Evolutionary conservation across 2,888 invertebrate genomes (phyloP).

Genomic region (Drosophila maculinotata): DNA sequence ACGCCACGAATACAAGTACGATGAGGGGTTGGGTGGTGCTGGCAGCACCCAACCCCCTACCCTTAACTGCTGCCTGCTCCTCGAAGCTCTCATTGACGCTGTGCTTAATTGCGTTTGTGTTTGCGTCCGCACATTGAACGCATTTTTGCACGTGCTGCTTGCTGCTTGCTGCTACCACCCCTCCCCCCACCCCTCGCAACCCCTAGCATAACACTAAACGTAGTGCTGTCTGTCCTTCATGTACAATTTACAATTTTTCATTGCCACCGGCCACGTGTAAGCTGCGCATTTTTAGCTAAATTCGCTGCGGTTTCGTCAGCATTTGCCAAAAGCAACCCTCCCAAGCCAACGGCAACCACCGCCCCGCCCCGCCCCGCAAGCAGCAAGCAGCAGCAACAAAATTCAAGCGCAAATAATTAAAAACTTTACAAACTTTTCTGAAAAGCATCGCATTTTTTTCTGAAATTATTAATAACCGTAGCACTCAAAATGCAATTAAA

Average conservation of each 20-base stretch:
- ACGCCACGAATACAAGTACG: too few species aligned
- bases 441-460: constrained; percentile 32
- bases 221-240: constrained; percentile 19
- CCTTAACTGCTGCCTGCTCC: neutral
- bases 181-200: constrained; percentile 8
- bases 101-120: constrained; percentile 81
- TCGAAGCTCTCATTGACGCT: constrained; percentile 72
- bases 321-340: constrained; percentile 41
- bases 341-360: constrained; percentile 25
- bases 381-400: constrained; percentile 19
- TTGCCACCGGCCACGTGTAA: constrained; percentile 66
- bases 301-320: constrained; percentile 70
- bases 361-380: neutral
- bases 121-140: constrained; percentile 70
- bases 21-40: neutral
- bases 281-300: constrained; percentile 55
- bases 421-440: constrained; percentile 67
- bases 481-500: constrained; percentile 81
- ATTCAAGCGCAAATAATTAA: constrained; percentile 70
- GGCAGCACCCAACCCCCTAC: neutral
- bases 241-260: constrained; percentile 66
- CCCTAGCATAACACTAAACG: constrained; percentile 33
- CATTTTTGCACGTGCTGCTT: constrained; percentile 76
- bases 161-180: neutral
- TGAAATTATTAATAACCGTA: constrained; percentile 72